Evolutionary conservation across 1,140 invertebrate species (phyloP).

Genomic region (Drosophila miranda): DNA sequence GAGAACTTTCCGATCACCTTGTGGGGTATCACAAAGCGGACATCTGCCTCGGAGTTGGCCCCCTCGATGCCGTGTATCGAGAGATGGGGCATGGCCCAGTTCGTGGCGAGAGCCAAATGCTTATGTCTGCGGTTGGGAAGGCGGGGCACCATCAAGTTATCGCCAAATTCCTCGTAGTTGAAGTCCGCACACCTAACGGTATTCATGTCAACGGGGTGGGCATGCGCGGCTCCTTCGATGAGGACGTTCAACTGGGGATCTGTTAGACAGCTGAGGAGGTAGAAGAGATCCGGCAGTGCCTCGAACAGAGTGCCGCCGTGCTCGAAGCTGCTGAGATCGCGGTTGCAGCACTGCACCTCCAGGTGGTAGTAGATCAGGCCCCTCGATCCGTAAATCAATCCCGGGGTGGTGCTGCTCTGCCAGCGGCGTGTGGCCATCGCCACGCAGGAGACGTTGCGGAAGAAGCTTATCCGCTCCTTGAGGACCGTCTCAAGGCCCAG

Average conservation of each 20-base stretch:
- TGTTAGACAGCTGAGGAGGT: slow-evolving; percentile 90
- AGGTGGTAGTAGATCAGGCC: slow-evolving; percentile 96
- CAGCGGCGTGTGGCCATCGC: slow-evolving; percentile 99
- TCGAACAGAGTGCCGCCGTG: slow-evolving; percentile 93
- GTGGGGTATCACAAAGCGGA: slow-evolving; percentile 96
- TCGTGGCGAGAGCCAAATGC: slow-evolving; percentile 89
- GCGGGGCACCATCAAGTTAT: slow-evolving; percentile 86
- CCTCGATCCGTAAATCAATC: slow-evolving; percentile 96
- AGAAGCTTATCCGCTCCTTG: slow-evolving; percentile 86
- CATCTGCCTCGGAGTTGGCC: slow-evolving; percentile 93
- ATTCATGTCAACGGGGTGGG: slow-evolving; percentile 78
- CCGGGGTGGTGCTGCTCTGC: slow-evolving; percentile 96
- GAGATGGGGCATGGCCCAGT: slow-evolving; percentile 93
- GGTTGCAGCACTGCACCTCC: slow-evolving; percentile 92
- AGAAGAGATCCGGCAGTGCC: slow-evolving; percentile 93
- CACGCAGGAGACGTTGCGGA: slow-evolving; percentile 92
- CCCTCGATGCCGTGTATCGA: slow-evolving; percentile 94
- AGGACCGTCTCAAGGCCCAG: slow-evolving; percentile 92
- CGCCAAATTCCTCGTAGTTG: slow-evolving; percentile 37
- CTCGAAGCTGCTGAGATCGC: slow-evolving; percentile 96
- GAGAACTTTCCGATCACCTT: slow-evolving; percentile 98
- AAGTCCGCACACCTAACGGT: slow-evolving; percentile 17
- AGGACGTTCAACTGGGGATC: slow-evolving; percentile 91
- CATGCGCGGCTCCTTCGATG: slow-evolving; percentile 87
- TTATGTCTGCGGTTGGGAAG: slow-evolving; percentile 90